Evolutionary conservation across 2,797 vertebrate species (phyloP).

Genomic region (Fratercula arctica): DNA sequence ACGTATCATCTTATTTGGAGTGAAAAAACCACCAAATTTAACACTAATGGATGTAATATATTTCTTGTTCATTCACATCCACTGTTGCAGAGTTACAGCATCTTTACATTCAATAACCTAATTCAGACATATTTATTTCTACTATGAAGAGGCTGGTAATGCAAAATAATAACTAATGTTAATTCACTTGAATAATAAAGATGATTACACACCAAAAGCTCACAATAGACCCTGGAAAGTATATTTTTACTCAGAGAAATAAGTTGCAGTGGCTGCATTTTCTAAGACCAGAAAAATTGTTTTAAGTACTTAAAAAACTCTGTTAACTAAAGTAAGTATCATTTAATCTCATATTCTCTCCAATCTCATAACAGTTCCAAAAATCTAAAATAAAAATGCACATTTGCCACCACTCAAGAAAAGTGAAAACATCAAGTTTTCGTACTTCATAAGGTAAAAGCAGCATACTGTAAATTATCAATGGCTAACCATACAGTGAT

Average conservation of each 20-base stretch:
- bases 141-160: neutral
- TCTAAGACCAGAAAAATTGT: neutral
- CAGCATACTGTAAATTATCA: neutral
- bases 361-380: neutral
- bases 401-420: neutral
- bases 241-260: neutral
- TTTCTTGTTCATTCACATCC: neutral
- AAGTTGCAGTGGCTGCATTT: neutral
- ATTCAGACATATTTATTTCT: neutral
- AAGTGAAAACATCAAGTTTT: neutral
- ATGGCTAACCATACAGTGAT: neutral
- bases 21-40: neutral
- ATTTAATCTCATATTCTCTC: neutral
- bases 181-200: neutral
- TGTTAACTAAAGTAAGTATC: neutral
- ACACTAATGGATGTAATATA: neutral
- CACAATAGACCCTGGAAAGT: neutral
- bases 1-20: neutral
- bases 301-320: neutral
- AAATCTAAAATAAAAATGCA: neutral
- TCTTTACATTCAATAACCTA: neutral
- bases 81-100: neutral
- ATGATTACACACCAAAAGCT: neutral
- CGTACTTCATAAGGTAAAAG: neutral
- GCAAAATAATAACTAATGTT: neutral